Evolutionary conservation across 2,113 vertebrate species (phyloP).

Genomic region (Ammodytes dubius): DNA sequence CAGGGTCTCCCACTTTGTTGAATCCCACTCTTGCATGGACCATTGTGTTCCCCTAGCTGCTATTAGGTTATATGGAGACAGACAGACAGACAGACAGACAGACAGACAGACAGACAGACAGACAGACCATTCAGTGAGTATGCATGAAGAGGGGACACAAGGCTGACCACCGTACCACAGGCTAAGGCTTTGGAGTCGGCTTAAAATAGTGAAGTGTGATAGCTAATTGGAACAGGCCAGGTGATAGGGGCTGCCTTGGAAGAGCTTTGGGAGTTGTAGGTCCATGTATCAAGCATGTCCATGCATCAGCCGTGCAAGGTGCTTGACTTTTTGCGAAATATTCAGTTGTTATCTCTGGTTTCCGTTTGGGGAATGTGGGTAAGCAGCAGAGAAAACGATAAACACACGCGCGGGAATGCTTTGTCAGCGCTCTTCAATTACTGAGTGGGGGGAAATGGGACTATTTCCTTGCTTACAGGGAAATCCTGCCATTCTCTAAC

Average conservation of each 20-base stretch:
- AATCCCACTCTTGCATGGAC: slow-evolving; percentile 57
- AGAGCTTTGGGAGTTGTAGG: slow-evolving; percentile 34
- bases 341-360: slow-evolving; percentile 42
- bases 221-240: slow-evolving; percentile 43
- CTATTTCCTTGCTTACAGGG: slow-evolving; percentile 75
- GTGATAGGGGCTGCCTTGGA: slow-evolving; percentile 32
- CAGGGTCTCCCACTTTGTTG: slow-evolving; percentile 66
- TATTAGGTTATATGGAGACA: slow-evolving; percentile 72
- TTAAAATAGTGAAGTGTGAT: slow-evolving; percentile 73
- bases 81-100: background rate
- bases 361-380: slow-evolving; percentile 52
- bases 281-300: slow-evolving; percentile 52
- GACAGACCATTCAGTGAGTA: slow-evolving; percentile 56
- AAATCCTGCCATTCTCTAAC: slow-evolving; percentile 83
- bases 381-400: slow-evolving; percentile 43
- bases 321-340: slow-evolving; percentile 44
- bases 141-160: slow-evolving; percentile 53
- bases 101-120: slow-evolving; percentile 27
- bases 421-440: slow-evolving; percentile 80
- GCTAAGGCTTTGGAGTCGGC: slow-evolving; percentile 69
- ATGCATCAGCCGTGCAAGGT: slow-evolving; percentile 29
- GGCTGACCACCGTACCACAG: slow-evolving; percentile 67
- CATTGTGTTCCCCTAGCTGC: slow-evolving; percentile 57
- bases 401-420: slow-evolving; percentile 63
- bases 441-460: slow-evolving; percentile 68